Percentiles rank a stretch among this genome's conserved stretches.
Conservation (phyloP, 2,888 invertebrate genomes). For the Cepaea hortensis region DNA sequence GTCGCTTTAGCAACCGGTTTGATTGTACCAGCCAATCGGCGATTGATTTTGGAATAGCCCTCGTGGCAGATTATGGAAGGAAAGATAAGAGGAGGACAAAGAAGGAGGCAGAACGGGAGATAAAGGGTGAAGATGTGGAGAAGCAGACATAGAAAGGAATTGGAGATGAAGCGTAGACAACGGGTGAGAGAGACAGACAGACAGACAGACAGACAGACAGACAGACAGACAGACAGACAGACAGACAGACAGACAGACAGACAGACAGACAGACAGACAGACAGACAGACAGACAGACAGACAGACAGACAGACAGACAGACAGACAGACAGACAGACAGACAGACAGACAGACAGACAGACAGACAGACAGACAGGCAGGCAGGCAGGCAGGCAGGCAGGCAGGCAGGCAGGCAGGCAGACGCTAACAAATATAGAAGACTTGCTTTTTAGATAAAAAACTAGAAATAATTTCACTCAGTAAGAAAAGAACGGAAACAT, state of each 20-base stretch:
- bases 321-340: too few relatives aligned
- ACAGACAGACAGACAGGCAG: too few relatives aligned
- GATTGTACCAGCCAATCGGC: too few relatives aligned
- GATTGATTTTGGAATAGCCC: too few relatives aligned
- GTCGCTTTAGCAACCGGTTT: too few relatives aligned
- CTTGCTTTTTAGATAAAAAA: not conserved
- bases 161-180: not conserved
- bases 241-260: not conserved
- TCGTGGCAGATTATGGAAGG: not conserved
- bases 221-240: not conserved
- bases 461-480: too few relatives aligned
- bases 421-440: not conserved
- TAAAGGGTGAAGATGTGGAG: not conserved
- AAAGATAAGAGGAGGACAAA: not conserved
- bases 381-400: too few relatives aligned
- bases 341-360: too few relatives aligned
- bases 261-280: conserved; percentile 5
- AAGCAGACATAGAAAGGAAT: not conserved
- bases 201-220: not conserved
- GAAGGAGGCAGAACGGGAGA: not conserved
- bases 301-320: too few relatives aligned
- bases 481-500: too few relatives aligned
- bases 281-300: not conserved
- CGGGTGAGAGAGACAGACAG: not conserved
- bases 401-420: not conserved